A percentile compares a stretch with the other conserved stretches of the same genome.
Conservation (phyloP, 2,888 invertebrate genomes). For the Drosophila diplacantha region DNA sequence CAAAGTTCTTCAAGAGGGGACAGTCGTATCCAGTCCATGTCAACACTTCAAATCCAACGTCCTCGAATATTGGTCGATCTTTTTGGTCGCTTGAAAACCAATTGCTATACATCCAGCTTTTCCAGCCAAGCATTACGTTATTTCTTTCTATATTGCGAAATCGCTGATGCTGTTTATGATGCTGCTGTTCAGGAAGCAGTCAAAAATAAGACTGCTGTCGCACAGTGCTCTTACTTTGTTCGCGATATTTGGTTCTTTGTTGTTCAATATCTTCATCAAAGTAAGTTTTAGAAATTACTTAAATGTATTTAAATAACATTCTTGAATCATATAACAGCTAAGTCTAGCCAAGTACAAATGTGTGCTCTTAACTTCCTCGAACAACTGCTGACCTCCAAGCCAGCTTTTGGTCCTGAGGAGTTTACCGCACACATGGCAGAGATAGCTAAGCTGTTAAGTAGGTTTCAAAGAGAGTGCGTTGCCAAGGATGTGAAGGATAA, state of each 20-base stretch:
- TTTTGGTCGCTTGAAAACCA: constrained; percentile 64
- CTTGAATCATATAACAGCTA: constrained; percentile 25
- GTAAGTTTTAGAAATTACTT: constrained; percentile 27
- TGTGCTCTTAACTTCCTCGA: constrained; percentile 52
- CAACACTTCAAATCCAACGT: constrained; percentile 44
- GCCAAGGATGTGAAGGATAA: constrained; percentile 43
- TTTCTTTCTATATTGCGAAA: constrained; percentile 65
- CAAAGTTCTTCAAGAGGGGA: neutral
- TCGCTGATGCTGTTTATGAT: constrained; percentile 66
- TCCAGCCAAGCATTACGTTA: constrained; percentile 55
- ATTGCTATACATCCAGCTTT: constrained; percentile 58
- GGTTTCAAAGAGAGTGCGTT: constrained; percentile 42
- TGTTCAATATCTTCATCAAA: constrained; percentile 47
- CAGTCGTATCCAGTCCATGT: constrained; percentile 35
- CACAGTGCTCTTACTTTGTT: constrained; percentile 59
- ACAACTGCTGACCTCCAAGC: constrained; percentile 45
- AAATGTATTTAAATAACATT: neutral
- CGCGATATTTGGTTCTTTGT: constrained; percentile 69
- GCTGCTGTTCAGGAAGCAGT: constrained; percentile 27
- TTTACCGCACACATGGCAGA: constrained; percentile 53
- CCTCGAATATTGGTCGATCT: constrained; percentile 63
- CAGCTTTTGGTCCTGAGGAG: constrained; percentile 29
- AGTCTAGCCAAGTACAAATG: constrained; percentile 44
- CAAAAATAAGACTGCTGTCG: constrained; percentile 1
- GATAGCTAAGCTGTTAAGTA: constrained; percentile 59